Evolutionary conservation across 2,797 vertebrate genomes (phyloP).

Genomic region (Crocodylus rhombifer): DNA sequence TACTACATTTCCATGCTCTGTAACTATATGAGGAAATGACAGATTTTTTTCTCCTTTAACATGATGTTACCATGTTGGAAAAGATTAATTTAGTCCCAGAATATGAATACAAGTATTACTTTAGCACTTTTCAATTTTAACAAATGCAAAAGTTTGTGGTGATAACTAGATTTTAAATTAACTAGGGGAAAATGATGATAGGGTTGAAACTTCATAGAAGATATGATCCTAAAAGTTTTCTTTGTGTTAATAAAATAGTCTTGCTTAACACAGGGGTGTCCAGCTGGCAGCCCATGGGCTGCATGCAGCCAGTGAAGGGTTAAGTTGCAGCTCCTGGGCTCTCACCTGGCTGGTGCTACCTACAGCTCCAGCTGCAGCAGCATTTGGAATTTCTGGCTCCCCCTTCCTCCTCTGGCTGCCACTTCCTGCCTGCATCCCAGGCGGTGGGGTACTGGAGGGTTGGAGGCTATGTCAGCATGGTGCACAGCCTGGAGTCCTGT

Average conservation of each 20-base stretch:
- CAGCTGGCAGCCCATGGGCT: too few relatives aligned
- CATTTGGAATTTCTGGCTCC: too few relatives aligned
- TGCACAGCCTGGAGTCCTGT: too few relatives aligned
- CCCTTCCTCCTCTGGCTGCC: too few relatives aligned
- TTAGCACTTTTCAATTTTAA: not conserved
- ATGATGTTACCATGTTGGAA: not conserved
- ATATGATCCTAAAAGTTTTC: not conserved
- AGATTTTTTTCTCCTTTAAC: not conserved
- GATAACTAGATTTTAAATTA: not conserved
- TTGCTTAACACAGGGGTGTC: not conserved
- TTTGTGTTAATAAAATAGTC: not conserved
- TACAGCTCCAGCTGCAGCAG: too few relatives aligned
- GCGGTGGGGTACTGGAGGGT: too few relatives aligned
- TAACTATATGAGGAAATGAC: accelerated
- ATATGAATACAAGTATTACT: not conserved
- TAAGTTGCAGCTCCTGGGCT: too few relatives aligned
- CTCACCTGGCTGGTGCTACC: too few relatives aligned
- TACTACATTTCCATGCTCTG: not conserved
- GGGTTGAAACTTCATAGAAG: not conserved
- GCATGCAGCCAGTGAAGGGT: too few relatives aligned
- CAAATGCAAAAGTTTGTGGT: not conserved
- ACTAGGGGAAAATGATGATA: not conserved
- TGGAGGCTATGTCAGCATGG: too few relatives aligned
- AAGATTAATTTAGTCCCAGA: not conserved
- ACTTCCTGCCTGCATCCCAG: too few relatives aligned